Base-by-base conservation (phyloP, 2,113 vertebrate species). In the Petrocephalus zakoni region DNA sequence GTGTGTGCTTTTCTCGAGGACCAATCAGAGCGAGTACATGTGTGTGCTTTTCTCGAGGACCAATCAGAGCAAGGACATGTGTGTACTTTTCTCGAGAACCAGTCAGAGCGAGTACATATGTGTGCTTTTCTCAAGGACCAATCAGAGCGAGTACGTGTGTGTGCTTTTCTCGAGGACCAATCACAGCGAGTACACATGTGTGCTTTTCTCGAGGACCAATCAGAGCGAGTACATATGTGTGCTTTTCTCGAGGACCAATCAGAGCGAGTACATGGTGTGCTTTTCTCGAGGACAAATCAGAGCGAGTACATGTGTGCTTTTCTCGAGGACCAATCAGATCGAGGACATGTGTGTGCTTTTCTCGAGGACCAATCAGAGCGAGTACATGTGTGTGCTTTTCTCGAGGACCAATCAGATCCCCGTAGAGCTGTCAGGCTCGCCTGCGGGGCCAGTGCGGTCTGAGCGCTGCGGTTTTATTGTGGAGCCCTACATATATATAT, bases 241-340 rank as follows among this genome's bases (percentile, higher is more conserved):
- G n/a, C n/a, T n/a, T n/a, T n/a, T n/a, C n/a, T n/a, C n/a, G 87
- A 90, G 68, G 89, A 82, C 87, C 93, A 91, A 88, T n/a, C 37
- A 55, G 29, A 10, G 22, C 6, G 75, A 88, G 34, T 87, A 46
- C 51, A 88, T 61, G 6, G 78, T 83, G 87, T 42, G 51, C 52
- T 83, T 83, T 83, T 58, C 53, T 52, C n/a, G n/a, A n/a, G n/a
- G n/a, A n/a, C n/a, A n/a, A n/a, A n/a, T n/a, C n/a, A n/a, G n/a
- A n/a, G n/a, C n/a, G n/a, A n/a, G n/a, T n/a, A n/a, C n/a, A n/a
- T n/a, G n/a, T n/a, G n/a, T n/a, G n/a, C n/a, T n/a, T n/a, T n/a
- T n/a, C n/a, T n/a, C n/a, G 87, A 90, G 68, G 89, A 82, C 87
- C 93, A 91, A 88, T n/a, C 37, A 55, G 29, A 10, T 13, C 6